Evolutionary conservation across 1,140 invertebrate species (phyloP).

Genomic region (Musca domestica): DNA sequence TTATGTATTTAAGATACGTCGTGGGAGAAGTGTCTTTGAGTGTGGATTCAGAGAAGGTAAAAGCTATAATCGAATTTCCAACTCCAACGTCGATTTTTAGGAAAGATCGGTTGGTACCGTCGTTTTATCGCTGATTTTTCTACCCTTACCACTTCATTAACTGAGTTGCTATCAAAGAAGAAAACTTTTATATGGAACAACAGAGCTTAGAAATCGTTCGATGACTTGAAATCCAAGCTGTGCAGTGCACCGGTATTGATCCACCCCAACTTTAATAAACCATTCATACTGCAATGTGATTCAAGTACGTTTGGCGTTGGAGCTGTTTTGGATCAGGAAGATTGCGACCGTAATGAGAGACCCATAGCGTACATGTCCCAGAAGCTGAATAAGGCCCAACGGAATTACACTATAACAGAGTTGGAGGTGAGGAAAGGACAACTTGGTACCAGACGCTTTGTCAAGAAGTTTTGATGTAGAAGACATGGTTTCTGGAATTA

Average conservation of each 20-base stretch:
- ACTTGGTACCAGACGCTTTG: too few relatives aligned
- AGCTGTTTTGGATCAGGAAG: constrained; percentile 5
- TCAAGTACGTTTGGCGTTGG: constrained; percentile 40
- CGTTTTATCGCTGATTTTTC: not conserved
- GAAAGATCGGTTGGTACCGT: not conserved
- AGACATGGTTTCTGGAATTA: too few relatives aligned
- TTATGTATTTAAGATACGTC: not conserved
- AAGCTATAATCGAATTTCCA: not conserved
- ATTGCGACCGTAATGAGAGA: constrained; percentile 21
- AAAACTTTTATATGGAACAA: not conserved
- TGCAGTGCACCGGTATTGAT: too few relatives aligned
- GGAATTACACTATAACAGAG: too few relatives aligned
- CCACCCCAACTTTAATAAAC: constrained; percentile 44
- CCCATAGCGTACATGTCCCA: constrained; percentile 26
- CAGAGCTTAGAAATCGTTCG: constrained; percentile 24
- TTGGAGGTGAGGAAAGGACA: too few relatives aligned
- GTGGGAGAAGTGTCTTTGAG: not conserved
- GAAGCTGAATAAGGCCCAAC: too few relatives aligned
- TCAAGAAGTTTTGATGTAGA: too few relatives aligned
- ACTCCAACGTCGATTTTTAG: not conserved
- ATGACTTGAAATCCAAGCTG: too few relatives aligned
- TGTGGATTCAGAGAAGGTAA: not conserved
- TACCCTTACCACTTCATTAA: not conserved
- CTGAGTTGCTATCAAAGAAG: not conserved
- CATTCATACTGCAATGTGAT: constrained; percentile 32